Evolutionary conservation across 2,888 invertebrate species (phyloP).

Genomic region (Adela reaumurella): DNA sequence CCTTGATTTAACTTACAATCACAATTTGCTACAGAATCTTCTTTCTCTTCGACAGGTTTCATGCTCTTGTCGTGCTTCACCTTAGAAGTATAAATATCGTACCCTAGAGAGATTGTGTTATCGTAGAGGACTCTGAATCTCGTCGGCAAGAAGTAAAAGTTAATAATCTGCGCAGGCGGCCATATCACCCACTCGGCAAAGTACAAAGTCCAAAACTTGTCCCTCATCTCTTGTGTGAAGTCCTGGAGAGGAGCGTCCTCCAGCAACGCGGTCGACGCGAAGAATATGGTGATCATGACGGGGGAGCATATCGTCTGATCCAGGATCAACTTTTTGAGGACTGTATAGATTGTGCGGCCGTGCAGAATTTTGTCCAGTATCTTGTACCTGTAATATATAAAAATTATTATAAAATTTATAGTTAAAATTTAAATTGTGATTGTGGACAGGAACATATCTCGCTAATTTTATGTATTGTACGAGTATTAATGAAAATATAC

Average conservation of each 20-base stretch:
- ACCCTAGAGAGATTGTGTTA: constrained; percentile 78
- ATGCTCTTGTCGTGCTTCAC: constrained; percentile 60
- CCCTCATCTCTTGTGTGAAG: constrained; percentile 63
- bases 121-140: constrained; percentile 84
- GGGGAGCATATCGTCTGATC: constrained; percentile 87
- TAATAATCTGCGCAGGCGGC: constrained; percentile 91
- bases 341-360: constrained; percentile 61
- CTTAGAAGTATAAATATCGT: constrained; percentile 81
- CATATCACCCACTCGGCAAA: constrained; percentile 88
- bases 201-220: constrained; percentile 76
- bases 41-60: constrained; percentile 8
- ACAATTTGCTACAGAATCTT: background rate
- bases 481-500: no score
- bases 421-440: no score
- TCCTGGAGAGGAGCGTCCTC: constrained; percentile 61
- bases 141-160: constrained; percentile 83
- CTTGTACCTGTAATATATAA: constrained; percentile 69
- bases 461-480: no score
- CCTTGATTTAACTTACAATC: background rate
- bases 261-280: constrained; percentile 69
- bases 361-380: constrained; percentile 69
- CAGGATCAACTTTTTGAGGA: constrained; percentile 72
- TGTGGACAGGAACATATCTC: no score
- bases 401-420: no score
- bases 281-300: constrained; percentile 71